Base-by-base conservation (phyloP, 2,113 vertebrate genomes). In the Pyrgilauda ruficollis region DNA sequence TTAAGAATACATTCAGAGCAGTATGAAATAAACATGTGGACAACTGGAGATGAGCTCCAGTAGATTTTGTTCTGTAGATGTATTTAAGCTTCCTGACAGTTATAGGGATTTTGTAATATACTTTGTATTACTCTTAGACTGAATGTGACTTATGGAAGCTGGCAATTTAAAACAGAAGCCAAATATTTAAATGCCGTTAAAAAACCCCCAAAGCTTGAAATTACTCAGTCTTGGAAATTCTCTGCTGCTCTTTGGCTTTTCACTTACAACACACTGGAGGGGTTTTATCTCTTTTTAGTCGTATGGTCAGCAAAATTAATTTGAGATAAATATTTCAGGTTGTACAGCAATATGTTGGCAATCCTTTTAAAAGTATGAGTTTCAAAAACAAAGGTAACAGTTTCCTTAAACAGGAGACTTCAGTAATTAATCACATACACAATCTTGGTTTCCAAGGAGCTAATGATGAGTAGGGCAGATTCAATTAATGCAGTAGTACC, bases 191-290 rank as follows among this genome's bases (percentile, higher is more conserved):
- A 64, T 96, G 86, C 80, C 95, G 10, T 91, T 91, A 68, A 70
- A 95, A 90, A 96, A 78, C 0, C 27, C 58, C 77, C 63, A 91
- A 76, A 94, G 91, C 82, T 79, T 96, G 90, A 97, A 96, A 94
- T 97, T 94, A 97, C 93, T 98, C 96, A 95, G 52, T 96, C 95
- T 93, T 96, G 97, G 96, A 97, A 97, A 98, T 94, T 97, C 97
- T 95, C 91, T 94, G 93, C 94, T 96, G 88, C 87, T 97, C 88
- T 97, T 97, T 95, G 88, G 89, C 88, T 96, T 96, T 93, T 96
- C 83, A 28, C 55, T 96, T 94, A 89, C 82, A 94, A 94, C 49
- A 87, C 61, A 82, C 76, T 95, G 92, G 33, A 95, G 5, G 94
- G 72, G 83, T 94, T 96, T 95, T 91, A 92, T 67, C 82, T 94